phyloP scores from a whole-genome alignment of 37 sponge, comb jelly and placozoan genomes.

The Hexactinellida sp. region DNA sequence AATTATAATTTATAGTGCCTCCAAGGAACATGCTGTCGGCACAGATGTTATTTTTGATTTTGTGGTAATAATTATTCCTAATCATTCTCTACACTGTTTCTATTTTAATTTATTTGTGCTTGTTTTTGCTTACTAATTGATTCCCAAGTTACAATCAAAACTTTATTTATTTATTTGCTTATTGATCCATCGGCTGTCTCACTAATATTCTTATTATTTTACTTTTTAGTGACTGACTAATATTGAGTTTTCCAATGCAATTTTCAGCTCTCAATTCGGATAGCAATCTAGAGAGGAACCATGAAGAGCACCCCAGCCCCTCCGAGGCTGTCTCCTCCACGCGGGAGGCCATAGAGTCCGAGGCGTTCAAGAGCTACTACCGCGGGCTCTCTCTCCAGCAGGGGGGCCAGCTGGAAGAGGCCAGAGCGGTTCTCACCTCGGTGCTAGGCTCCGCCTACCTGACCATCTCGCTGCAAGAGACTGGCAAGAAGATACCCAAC shows the following conservation, averaged over 20 bases:
- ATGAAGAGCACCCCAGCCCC: not conserved
- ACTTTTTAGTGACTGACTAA: no score
- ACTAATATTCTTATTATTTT: no score
- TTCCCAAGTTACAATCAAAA: no score
- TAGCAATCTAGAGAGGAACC: not conserved
- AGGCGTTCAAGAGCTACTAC: conserved; percentile 1
- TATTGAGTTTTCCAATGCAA: not conserved
- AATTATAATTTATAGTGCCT: no score
- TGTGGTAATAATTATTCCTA: no score
- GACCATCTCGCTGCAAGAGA: not conserved
- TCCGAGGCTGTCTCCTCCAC: not conserved
- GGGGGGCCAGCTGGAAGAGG: not conserved
- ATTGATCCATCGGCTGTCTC: no score
- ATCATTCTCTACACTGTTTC: no score
- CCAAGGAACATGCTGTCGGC: no score
- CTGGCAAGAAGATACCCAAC: not conserved
- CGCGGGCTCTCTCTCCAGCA: not conserved
- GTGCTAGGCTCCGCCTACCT: not conserved
- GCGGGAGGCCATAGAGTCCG: not conserved
- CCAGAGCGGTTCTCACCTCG: not conserved
- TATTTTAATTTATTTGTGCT: no score
- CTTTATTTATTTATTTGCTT: no score
- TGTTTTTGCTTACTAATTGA: no score
- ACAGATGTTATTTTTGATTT: no score
- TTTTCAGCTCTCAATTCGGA: conserved; percentile 17